These are phyloP conservation scores for Mamestra configurata DNA, from an alignment of 1,140 invertebrate genomes.

Conservation along the genomic window DNA sequence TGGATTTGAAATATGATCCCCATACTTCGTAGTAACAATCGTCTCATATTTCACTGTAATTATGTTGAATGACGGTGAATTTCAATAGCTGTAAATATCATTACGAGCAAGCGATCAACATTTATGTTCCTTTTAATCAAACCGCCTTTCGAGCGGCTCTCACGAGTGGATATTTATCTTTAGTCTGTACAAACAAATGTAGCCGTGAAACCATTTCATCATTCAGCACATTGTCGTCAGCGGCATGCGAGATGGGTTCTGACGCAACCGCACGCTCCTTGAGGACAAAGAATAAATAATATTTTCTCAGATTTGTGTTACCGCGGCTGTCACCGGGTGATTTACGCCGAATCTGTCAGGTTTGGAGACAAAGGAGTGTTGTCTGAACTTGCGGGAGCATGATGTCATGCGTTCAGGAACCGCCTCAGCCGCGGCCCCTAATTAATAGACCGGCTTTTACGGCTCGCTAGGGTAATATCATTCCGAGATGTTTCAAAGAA, in stretches of 20 bases:
- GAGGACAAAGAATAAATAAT: conserved; percentile 77
- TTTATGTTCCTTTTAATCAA: conserved; percentile 68
- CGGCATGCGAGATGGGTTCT: conserved; percentile 66
- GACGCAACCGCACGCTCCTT: conserved; percentile 73
- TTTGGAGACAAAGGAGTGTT: conserved; percentile 80
- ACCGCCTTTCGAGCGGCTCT: conserved; percentile 63
- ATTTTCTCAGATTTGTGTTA: conserved; percentile 80
- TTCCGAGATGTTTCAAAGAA: conserved; percentile 81
- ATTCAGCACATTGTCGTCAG: conserved; percentile 76
- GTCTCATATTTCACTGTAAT: conserved; percentile 50
- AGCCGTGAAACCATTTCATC: conserved; percentile 81
- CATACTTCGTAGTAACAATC: conserved; percentile 38
- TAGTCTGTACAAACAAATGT: conserved; percentile 78
- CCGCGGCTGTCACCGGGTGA: conserved; percentile 79
- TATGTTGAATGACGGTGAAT: conserved; percentile 59
- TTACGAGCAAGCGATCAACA: conserved; percentile 54
- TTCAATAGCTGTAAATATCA: conserved; percentile 64
- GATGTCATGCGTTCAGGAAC: conserved; percentile 79
- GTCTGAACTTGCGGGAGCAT: conserved; percentile 75
- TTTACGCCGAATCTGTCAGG: conserved; percentile 79
- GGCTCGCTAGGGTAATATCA: conserved; percentile 71
- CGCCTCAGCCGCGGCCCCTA: conserved; percentile 68
- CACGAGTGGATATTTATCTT: conserved; percentile 72
- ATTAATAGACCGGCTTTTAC: conserved; percentile 84
- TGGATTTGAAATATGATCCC: conserved; percentile 42